Evolutionary conservation across 2,797 vertebrate genomes (phyloP), one percentile per base, ranked within the genome.

Genomic region (Macroramphosus scolopax): DNA sequence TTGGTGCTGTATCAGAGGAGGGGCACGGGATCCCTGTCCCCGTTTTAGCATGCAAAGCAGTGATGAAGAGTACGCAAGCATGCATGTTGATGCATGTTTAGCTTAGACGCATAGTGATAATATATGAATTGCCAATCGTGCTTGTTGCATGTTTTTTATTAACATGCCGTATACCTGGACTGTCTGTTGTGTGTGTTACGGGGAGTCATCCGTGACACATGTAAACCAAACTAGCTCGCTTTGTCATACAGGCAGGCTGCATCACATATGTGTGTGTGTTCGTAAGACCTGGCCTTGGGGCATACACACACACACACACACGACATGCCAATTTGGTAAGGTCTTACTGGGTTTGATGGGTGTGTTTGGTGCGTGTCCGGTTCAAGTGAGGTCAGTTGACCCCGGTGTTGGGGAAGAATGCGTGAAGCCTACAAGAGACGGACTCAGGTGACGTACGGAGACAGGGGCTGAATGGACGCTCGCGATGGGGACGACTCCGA

Each of bases 341-440:
- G 78, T 73, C 59, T 80, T 66, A 64, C 67, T 34, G 41, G 58
- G 63, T 82, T 80, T 87, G 78, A 86, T 82, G 67, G 62, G 70
- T 22, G 64, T 53, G 63, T 69, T 75, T 68, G 8, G 42, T 44
- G 41, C 72, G 62, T 73, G 72, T 84, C 82, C 73, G 39, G 75
- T 75, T 85, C 75, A 80, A 83, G 71, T 45, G 59, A 72, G 71
- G 70, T 62, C 64, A 57, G 68, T 75, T 80, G 75, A 84, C 78
- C 80, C 52, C 53, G 5, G 63, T 68, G 76, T 80, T 81, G 65
- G 57, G 60, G 61, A 45, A 54, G 48, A 59, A 66, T 60, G 62
- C 68, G 72, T 29, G 56, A 66, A 69, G 67, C 69, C 59, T 29
- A 48, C 55, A 11, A 66, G 72, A 82, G 72, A 73, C 62, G 38